phyloP scores from a whole-genome alignment of 2,797 vertebrate genomes.

The Melanotaenia parkinsoni region DNA sequence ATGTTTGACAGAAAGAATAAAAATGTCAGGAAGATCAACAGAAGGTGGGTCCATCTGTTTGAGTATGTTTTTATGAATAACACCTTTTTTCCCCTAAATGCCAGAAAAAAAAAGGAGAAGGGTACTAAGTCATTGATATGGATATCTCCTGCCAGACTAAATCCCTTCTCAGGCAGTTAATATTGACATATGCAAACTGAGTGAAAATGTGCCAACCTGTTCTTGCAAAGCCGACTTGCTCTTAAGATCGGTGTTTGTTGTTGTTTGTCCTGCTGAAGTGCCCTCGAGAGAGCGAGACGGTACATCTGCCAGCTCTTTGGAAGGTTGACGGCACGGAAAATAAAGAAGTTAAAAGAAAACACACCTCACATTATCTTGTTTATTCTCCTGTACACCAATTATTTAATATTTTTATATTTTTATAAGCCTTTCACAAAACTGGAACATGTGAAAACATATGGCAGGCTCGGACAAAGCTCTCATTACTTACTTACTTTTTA shows the following conservation, averaged over 20 bases:
- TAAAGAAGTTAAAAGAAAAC: neutral
- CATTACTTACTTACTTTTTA: no score
- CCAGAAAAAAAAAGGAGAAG: neutral
- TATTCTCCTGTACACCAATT: neutral
- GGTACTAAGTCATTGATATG: slow-evolving; percentile 3
- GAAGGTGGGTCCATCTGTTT: neutral
- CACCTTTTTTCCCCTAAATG: neutral
- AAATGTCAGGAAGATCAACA: neutral
- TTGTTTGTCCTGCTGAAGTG: neutral
- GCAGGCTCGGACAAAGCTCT: no score
- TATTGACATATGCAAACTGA: slow-evolving; percentile 22
- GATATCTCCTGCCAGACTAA: slow-evolving; percentile 12
- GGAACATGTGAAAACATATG: neutral
- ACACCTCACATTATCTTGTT: neutral
- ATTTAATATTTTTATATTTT: neutral
- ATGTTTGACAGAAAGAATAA: neutral
- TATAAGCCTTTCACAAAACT: neutral
- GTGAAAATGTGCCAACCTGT: neutral
- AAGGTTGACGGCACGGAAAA: neutral
- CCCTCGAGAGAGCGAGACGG: neutral
- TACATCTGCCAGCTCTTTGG: neutral
- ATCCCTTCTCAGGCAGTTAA: slow-evolving; percentile 14
- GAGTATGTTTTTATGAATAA: neutral
- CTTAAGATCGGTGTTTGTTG: neutral
- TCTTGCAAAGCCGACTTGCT: neutral